Base-by-base conservation (phyloP, 2,113 vertebrate species). In the Lepisosteus osseus region DNA sequence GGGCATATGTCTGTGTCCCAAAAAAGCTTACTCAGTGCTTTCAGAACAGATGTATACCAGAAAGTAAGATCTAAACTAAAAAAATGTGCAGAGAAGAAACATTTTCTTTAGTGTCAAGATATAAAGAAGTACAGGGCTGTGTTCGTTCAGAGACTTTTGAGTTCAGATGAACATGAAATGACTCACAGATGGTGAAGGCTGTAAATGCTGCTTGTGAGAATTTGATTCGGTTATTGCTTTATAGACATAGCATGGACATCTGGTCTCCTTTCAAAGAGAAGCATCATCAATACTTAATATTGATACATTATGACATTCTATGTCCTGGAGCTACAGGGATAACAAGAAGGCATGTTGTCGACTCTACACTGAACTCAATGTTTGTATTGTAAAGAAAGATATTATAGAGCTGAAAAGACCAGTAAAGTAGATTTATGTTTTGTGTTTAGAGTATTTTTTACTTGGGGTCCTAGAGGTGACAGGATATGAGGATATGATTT, bases 361-460 rank as follows among this genome's bases (percentile, higher is more conserved):
- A 13, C n/a, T 13, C 14, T 59, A n/a, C 42, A 42, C 69, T 17
- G 54, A 75, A 68, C 62, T 68, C 12, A 42, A 42, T 76, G 74
- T 73, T 78, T 78, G 65, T 70, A 71, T 68, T 73, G n/a, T 6
- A 7, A 67, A 70, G 54, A 65, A 55, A 45, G 67, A 54, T 15
- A 72, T 80, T 83, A 83, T 14, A 54, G 77, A 73, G 73, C 74
- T 79, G 78, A 80, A 65, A 29, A 67, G 68, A 72, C 70, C 76
- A 67, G 56, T 74, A 76, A 78, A 76, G 77, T 78, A 76, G 74
- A 68, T 68, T 78, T 79, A 76, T 68, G 47, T 72, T 54, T 69
- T 67, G 44, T 15, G 67, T 70, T 65, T 65, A 69, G 68, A 42
- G 74, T 15, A 72, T 65, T 47, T 51, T 41, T 64, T 42, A 47